Evolutionary conservation across 1,140 invertebrate genomes (phyloP).

Genomic region (Olivierus martensii): DNA sequence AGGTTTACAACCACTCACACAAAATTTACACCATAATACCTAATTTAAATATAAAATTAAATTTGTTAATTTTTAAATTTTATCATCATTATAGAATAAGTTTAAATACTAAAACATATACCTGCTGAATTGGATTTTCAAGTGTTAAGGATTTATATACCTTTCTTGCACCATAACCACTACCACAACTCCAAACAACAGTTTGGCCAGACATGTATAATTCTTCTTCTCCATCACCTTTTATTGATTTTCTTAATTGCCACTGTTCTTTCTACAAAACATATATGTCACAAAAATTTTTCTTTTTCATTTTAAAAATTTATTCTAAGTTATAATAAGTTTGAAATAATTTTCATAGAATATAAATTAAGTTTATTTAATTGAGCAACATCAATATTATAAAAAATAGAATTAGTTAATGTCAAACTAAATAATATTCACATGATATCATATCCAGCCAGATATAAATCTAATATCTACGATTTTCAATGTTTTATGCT

Average conservation of each 20-base stretch:
- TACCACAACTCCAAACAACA: conserved; percentile 53
- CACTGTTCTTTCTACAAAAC: conserved; percentile 7
- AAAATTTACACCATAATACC: conserved; percentile 3
- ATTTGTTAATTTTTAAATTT: not conserved
- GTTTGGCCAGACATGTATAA: conserved; percentile 71
- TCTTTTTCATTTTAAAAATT: too few relatives aligned
- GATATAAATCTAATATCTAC: too few relatives aligned
- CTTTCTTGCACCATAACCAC: conserved; percentile 24
- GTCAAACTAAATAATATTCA: too few relatives aligned
- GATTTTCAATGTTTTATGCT: too few relatives aligned
- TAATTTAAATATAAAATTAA: not conserved
- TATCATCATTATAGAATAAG: conserved; percentile 27
- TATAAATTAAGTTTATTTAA: too few relatives aligned
- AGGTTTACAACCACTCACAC: not conserved
- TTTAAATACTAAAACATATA: conserved; percentile 49
- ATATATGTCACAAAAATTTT: too few relatives aligned
- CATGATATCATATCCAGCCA: too few relatives aligned
- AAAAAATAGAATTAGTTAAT: too few relatives aligned
- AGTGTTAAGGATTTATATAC: conserved; percentile 53
- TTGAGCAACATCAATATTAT: too few relatives aligned
- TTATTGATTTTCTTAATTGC: conserved; percentile 11
- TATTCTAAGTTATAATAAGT: too few relatives aligned
- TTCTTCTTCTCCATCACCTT: conserved; percentile 56
- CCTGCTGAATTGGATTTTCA: conserved; percentile 63
- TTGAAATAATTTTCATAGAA: too few relatives aligned